Conservation (phyloP, 2,797 vertebrate species). For the Adrianichthys oophorus region DNA sequence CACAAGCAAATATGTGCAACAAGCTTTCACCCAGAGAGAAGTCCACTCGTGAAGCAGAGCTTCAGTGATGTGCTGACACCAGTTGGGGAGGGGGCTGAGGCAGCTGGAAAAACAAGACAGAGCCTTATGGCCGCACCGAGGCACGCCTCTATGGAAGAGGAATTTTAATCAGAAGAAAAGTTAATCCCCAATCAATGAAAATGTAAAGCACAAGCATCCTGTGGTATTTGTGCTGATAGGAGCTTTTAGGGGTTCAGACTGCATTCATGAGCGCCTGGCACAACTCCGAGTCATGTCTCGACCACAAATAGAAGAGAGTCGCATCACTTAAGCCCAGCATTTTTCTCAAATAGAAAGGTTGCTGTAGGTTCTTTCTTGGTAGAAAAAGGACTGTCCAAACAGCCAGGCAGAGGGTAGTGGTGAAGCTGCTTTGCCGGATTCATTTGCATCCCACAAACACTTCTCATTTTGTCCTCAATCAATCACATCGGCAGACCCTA, state of each 20-base stretch:
- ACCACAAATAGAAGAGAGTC: slow-evolving; percentile 9
- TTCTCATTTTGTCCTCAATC: slow-evolving; percentile 43
- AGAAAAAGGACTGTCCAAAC: no score
- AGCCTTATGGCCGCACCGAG: slow-evolving; percentile 37
- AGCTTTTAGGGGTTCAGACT: slow-evolving; percentile 64
- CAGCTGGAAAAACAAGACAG: slow-evolving; percentile 5
- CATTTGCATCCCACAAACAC: slow-evolving; percentile 45
- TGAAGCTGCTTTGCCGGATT: slow-evolving; percentile 23
- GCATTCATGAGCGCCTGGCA: slow-evolving; percentile 66
- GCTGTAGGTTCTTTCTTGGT: slow-evolving; percentile 18
- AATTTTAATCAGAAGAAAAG: slow-evolving; percentile 57
- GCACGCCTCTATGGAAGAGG: slow-evolving; percentile 30
- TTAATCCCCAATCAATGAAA: slow-evolving; percentile 72
- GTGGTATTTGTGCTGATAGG: slow-evolving; percentile 71
- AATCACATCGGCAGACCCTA: slow-evolving; percentile 55
- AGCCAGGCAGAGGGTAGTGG: neutral
- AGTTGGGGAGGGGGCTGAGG: slow-evolving; percentile 10
- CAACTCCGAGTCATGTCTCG: slow-evolving; percentile 50
- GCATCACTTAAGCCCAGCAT: slow-evolving; percentile 26
- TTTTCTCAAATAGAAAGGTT: slow-evolving; percentile 9
- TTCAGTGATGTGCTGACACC: slow-evolving; percentile 42
- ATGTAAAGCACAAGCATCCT: slow-evolving; percentile 62
- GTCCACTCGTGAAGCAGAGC: neutral
- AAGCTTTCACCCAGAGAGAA: neutral
- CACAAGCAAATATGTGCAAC: slow-evolving; percentile 7